Percentiles rank a stretch among this genome's conserved stretches.
These are phyloP conservation scores for Diacarnus erythraeanus DNA, from an alignment of 37 sponge, comb jelly and placozoan species.

Conservation along the genomic window DNA sequence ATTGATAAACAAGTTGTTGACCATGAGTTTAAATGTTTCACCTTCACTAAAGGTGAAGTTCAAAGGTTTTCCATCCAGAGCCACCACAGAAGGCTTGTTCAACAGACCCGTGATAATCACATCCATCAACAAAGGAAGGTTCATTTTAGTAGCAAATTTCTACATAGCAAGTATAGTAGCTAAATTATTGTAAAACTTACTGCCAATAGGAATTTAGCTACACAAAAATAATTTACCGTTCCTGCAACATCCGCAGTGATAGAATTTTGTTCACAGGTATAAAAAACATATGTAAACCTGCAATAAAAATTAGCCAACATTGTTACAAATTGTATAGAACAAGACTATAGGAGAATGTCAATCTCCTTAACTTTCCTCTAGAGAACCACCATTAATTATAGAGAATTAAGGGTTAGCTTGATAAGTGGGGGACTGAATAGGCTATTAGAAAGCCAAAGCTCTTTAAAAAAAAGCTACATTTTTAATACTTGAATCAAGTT, in stretches of 20 bases:
- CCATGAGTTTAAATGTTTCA: background rate
- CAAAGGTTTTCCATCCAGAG: constrained; percentile 37
- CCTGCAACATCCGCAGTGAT: background rate
- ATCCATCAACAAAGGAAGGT: constrained; percentile 37
- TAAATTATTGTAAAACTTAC: background rate
- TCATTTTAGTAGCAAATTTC: constrained; percentile 28
- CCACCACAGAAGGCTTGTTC: constrained; percentile 19
- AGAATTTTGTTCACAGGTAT: background rate
- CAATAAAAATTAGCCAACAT: background rate
- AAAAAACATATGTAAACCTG: background rate
- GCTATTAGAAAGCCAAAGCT: too few relatives aligned
- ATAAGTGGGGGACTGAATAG: too few relatives aligned
- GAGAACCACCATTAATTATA: too few relatives aligned
- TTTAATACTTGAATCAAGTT: too few relatives aligned
- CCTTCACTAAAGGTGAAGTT: background rate
- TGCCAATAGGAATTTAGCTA: background rate
- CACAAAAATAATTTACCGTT: background rate
- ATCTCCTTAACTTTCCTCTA: too few relatives aligned
- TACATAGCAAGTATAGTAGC: background rate
- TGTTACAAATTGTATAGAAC: background rate
- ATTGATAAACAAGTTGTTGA: constrained; percentile 1
- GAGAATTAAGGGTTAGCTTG: too few relatives aligned
- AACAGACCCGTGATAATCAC: constrained; percentile 51
- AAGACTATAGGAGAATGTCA: too few relatives aligned
- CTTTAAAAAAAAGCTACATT: too few relatives aligned